These are phyloP conservation scores for Arothron firmamentum DNA, from an alignment of 2,113 vertebrate species.

Conservation along the genomic window DNA sequence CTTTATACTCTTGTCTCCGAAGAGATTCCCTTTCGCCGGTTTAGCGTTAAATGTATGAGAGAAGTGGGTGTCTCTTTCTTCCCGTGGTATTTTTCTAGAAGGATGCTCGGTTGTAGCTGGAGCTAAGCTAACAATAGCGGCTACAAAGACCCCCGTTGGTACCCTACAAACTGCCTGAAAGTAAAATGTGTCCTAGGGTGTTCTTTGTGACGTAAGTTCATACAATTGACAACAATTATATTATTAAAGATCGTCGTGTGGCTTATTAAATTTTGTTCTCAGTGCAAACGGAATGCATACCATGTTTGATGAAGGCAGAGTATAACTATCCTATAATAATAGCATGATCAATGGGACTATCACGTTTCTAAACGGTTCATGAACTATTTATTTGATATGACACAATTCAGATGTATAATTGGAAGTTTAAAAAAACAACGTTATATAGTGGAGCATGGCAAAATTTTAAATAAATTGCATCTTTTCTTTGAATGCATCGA, in stretches of 20 bases:
- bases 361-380: no score
- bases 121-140: conserved; percentile 43
- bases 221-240: no score
- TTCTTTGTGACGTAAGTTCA: not conserved
- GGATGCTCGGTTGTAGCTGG: conserved; percentile 59
- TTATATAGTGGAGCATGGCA: no score
- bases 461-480: no score
- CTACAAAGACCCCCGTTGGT: conserved; percentile 62
- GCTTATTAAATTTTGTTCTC: not conserved
- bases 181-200: not conserved
- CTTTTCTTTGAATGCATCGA: no score
- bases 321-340: not conserved
- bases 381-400: not conserved
- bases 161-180: conserved; percentile 47
- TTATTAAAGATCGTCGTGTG: not conserved
- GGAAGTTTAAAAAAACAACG: not conserved
- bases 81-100: conserved; percentile 49
- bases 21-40: conserved; percentile 49
- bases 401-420: not conserved
- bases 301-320: not conserved
- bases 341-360: not conserved
- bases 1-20: conserved; percentile 71
- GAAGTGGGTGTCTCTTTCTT: conserved; percentile 42
- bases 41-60: conserved; percentile 20
- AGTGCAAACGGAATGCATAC: not conserved